phyloP scores from a whole-genome alignment of 2,797 vertebrate species.

The Sebastes minor region DNA sequence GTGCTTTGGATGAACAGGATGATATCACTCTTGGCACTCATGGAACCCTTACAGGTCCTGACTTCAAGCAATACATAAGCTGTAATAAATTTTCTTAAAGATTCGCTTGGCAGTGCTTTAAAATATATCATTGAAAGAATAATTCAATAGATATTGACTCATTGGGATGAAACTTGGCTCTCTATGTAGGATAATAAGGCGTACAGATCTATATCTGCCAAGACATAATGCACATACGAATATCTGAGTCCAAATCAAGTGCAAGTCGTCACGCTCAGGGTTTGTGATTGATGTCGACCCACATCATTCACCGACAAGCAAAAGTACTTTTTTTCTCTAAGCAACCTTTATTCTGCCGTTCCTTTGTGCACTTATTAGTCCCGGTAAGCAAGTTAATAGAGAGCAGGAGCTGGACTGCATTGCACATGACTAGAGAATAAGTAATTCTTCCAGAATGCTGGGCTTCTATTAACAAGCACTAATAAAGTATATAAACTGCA shows the following conservation, averaged over 20 bases:
- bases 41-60: slow-evolving; percentile 3
- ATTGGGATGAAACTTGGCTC: slow-evolving; percentile 38
- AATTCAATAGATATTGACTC: slow-evolving; percentile 19
- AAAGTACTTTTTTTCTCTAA: slow-evolving; percentile 39
- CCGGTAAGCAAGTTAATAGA: slow-evolving; percentile 65
- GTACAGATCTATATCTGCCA: slow-evolving; percentile 39
- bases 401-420: slow-evolving; percentile 57
- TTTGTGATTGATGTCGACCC: slow-evolving; percentile 52
- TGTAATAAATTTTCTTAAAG: slow-evolving; percentile 8
- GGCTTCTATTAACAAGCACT: slow-evolving; percentile 80
- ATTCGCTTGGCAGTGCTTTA: slow-evolving; percentile 14
- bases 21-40: slow-evolving; percentile 14
- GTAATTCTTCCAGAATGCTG: slow-evolving; percentile 74
- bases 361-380: slow-evolving; percentile 69
- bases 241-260: slow-evolving; percentile 23
- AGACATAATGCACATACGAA: slow-evolving; percentile 31
- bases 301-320: slow-evolving; percentile 47
- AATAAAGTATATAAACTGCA: slow-evolving; percentile 86
- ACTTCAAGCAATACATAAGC: slow-evolving; percentile 5
- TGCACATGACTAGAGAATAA: slow-evolving; percentile 75
- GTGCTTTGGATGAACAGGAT: not conserved
- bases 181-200: not conserved
- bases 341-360: slow-evolving; percentile 47
- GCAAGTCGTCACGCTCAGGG: slow-evolving; percentile 31
- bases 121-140: slow-evolving; percentile 16